These are phyloP conservation scores for Ctenoplectra terminalis DNA, from an alignment of 1,140 invertebrate species.

Conservation along the genomic window DNA sequence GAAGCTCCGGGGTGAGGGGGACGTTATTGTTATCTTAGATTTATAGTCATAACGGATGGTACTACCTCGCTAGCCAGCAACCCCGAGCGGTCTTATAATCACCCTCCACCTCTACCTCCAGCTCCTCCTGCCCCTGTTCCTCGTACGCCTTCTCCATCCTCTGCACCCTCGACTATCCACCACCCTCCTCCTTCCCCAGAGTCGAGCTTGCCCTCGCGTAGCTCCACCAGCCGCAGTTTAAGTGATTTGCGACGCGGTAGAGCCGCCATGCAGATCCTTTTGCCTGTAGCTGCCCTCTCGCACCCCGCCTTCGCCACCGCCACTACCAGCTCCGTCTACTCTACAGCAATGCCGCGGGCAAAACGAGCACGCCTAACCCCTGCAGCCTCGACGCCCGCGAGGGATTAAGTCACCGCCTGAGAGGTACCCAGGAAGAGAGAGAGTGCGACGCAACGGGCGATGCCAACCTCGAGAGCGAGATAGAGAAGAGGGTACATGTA, in stretches of 20 bases:
- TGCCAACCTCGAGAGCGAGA: background rate
- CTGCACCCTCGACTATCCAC: slow-evolving; percentile 66
- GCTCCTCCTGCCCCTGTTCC: slow-evolving; percentile 62
- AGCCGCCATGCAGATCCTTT: slow-evolving; percentile 83
- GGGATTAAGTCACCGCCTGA: slow-evolving; percentile 71
- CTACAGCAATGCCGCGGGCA: slow-evolving; percentile 56
- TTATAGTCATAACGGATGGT: slow-evolving; percentile 84
- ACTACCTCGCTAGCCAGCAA: slow-evolving; percentile 81
- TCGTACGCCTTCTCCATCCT: slow-evolving; percentile 64
- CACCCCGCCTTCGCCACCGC: slow-evolving; percentile 30
- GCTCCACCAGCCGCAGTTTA: slow-evolving; percentile 79
- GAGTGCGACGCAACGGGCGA: slow-evolving; percentile 15
- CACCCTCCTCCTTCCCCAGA: slow-evolving; percentile 54
- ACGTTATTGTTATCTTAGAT: slow-evolving; percentile 84
- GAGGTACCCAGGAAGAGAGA: slow-evolving; percentile 25
- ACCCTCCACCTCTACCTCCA: slow-evolving; percentile 76
- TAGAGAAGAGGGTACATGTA: background rate
- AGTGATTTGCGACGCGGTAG: slow-evolving; percentile 83
- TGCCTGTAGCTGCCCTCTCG: slow-evolving; percentile 73
- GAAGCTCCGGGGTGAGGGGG: slow-evolving; percentile 69
- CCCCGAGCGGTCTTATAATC: slow-evolving; percentile 83
- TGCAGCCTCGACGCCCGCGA: slow-evolving; percentile 68
- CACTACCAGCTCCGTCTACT: slow-evolving; percentile 56
- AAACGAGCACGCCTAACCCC: slow-evolving; percentile 71
- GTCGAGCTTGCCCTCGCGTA: slow-evolving; percentile 70